phyloP scores from a whole-genome alignment of 2,797 vertebrate species.

The Parotocinclus haroldoi region DNA sequence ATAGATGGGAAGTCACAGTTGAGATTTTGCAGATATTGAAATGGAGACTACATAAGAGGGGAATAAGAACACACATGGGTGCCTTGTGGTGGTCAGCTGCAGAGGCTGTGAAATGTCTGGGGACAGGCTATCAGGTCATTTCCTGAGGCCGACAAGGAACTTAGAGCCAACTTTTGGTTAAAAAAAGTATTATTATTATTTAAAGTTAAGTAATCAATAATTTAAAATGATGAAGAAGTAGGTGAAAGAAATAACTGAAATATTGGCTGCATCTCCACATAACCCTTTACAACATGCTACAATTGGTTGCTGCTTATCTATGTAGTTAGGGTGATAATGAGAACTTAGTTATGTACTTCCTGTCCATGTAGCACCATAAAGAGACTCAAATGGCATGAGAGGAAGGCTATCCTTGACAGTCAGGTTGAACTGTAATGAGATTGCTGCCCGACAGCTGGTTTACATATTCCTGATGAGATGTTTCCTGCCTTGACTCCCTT shows the following conservation, averaged over 20 bases:
- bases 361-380: slow-evolving; percentile 20
- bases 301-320: slow-evolving; percentile 4
- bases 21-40: too few species aligned
- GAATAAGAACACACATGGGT: too few species aligned
- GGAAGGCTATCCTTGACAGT: neutral
- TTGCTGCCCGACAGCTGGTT: slow-evolving; percentile 26
- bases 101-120: too few species aligned
- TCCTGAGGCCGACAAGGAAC: too few species aligned
- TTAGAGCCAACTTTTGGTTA: too few species aligned
- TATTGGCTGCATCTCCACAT: neutral
- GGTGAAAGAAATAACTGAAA: neutral
- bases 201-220: neutral
- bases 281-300: neutral
- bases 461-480: slow-evolving; percentile 29
- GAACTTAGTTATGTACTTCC: slow-evolving; percentile 24
- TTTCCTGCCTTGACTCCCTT: slow-evolving; percentile 34
- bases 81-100: too few species aligned
- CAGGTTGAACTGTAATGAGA: slow-evolving; percentile 7
- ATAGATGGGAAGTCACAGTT: too few species aligned
- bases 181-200: too few species aligned
- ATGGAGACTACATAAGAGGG: too few species aligned
- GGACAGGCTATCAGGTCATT: too few species aligned
- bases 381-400: slow-evolving; percentile 10
- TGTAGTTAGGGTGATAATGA: slow-evolving; percentile 15
- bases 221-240: neutral